phyloP scores from a whole-genome alignment of 2,113 vertebrate species.

The Oncorhynchus mykiss region DNA sequence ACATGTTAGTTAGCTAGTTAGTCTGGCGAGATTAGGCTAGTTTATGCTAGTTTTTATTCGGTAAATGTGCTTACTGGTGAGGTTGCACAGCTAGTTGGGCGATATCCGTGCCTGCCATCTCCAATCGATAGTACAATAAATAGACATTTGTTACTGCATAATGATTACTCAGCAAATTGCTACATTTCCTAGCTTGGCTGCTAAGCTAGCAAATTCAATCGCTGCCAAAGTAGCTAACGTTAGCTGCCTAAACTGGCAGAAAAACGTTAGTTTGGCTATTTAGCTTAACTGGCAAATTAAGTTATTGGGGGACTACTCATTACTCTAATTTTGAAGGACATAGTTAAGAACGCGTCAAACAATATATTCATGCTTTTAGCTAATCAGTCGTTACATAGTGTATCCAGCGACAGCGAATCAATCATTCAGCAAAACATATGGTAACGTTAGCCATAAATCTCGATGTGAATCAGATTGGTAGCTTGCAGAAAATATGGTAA shows the following conservation, averaged over 20 bases:
- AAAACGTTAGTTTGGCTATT: too few relatives aligned
- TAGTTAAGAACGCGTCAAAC: neutral
- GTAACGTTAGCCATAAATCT: neutral
- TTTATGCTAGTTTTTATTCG: neutral
- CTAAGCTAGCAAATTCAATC: neutral
- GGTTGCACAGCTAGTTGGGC: neutral
- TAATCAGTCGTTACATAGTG: neutral
- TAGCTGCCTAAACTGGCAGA: neutral
- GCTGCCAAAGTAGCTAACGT: slow-evolving; percentile 5
- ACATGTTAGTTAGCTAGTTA: too few relatives aligned
- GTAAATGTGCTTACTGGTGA: slow-evolving; percentile 11
- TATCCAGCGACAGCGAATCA: neutral
- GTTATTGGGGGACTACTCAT: too few relatives aligned
- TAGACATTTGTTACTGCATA: slow-evolving; percentile 32
- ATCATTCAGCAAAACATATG: neutral
- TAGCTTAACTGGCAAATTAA: too few relatives aligned
- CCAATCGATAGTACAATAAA: neutral
- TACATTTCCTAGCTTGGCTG: slow-evolving; percentile 40
- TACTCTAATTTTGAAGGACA: neutral
- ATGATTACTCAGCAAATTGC: slow-evolving; percentile 74
- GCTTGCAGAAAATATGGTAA: neutral
- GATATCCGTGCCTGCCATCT: neutral
- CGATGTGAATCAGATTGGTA: neutral
- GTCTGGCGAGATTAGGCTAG: slow-evolving; percentile 36
- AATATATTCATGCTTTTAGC: neutral